Conservation (phyloP, 1,140 invertebrate species). For the Heliconius hewitsoni region DNA sequence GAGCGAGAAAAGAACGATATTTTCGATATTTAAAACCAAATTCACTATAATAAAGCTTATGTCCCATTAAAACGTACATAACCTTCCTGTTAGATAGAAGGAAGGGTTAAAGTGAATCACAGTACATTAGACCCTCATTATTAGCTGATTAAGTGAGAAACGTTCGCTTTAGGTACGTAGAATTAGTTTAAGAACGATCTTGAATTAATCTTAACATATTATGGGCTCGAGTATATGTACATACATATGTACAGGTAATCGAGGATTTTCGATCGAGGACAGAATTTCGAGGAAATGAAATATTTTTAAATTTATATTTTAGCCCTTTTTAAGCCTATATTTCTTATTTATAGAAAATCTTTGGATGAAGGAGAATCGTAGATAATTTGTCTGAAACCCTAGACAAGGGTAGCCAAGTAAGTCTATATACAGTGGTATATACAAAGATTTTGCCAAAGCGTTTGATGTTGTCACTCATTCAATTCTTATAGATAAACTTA, state of each 20-base stretch:
- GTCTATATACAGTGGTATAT: constrained; percentile 12
- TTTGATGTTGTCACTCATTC: constrained; percentile 34
- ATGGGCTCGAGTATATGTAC: no score
- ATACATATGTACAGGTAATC: no score
- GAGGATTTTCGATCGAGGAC: no score
- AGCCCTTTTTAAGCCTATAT: no score
- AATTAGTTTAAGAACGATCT: neutral
- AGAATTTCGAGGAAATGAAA: no score
- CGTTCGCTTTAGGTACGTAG: neutral
- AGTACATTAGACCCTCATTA: constrained; percentile 5
- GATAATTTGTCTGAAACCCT: constrained; percentile 22
- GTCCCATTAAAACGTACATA: neutral
- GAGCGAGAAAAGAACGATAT: no score
- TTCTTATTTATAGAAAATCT: constrained; percentile 9
- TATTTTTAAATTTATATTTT: no score
- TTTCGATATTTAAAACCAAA: neutral
- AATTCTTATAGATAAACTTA: constrained; percentile 25
- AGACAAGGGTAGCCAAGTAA: constrained; percentile 21
- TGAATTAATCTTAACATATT: neutral
- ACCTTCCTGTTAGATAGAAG: neutral
- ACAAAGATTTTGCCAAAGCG: constrained; percentile 32
- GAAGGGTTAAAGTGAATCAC: neutral
- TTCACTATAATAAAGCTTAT: neutral
- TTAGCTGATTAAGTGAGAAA: neutral
- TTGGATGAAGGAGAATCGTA: constrained; percentile 15